Evolutionary conservation across 2,113 vertebrate species (phyloP), one percentile per base, ranked within the genome.

Genomic region (Megalops atlanticus): DNA sequence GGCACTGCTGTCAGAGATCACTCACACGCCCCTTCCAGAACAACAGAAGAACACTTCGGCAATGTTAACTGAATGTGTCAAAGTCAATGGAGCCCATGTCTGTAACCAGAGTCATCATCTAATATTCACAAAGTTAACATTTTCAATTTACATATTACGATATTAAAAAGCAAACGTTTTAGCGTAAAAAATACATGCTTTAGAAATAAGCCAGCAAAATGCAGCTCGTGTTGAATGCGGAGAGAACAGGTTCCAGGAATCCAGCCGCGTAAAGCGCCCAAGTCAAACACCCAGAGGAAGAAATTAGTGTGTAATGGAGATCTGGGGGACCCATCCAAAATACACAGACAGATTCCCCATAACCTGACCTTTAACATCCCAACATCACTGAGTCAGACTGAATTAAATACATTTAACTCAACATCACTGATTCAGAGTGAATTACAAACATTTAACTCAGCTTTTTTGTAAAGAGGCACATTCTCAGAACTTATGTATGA

Each of bases 81-180:
- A 41, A 78, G 16, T 39, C 40, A 78, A 69, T n/a, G 58, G 58
- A 31, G 58, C 58, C 58, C 3, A 21, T n/a, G 2, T 64, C 24
- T 64, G n/a, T 31, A 31, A 64, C n/a, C n/a, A n/a, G n/a, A n/a
- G n/a, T n/a, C n/a, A n/a, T n/a, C n/a, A n/a, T n/a, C n/a, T n/a
- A n/a, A 70, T 72, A 79, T 76, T 68, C 52, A 79, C 43, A 83
- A 24, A 52, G 77, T 79, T 75, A 41, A 83, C 64, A 83, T 15
- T 33, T n/a, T 70, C 18, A 31, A 68, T 71, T 70, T 70, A 76
- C 72, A 80, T 31, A 72, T n/a, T n/a, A 75, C 73, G 49, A 31
- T 27, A 68, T 75, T 38, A 41, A 69, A 77, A 82, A 82, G 79
- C 24, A 68, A 69, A 72, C n/a, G n/a, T n/a, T 47, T 81, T 79